Conservation (phyloP, 2,113 vertebrate species). For the Athene cunicularia region DNA sequence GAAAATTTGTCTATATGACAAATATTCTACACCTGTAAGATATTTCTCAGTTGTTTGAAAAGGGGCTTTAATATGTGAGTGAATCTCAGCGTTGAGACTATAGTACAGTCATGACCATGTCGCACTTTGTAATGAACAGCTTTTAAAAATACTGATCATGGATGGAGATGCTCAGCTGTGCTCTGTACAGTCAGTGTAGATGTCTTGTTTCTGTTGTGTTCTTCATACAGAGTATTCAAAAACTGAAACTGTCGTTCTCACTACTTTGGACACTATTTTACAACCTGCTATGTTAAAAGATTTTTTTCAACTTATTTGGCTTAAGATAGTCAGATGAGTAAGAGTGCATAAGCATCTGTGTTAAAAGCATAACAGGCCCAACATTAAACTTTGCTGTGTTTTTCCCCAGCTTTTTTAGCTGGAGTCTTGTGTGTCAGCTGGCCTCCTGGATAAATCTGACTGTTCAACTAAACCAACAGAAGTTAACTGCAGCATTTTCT, state of each 20-base stretch:
- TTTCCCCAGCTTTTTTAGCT: neutral
- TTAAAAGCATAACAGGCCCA: neutral
- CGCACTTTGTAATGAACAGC: neutral
- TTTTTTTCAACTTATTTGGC: neutral
- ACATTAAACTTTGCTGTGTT: neutral
- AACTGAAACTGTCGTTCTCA: neutral
- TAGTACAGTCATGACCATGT: neutral
- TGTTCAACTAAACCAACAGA: neutral
- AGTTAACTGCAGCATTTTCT: neutral
- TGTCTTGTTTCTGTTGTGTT: accelerated
- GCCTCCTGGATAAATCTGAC: neutral
- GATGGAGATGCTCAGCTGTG: neutral
- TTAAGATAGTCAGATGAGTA: neutral
- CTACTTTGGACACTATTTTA: neutral
- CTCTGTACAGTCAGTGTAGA: neutral
- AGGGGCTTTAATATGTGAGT: neutral
- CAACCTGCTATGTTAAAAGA: neutral
- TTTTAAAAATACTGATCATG: neutral
- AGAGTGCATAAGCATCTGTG: neutral
- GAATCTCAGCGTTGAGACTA: neutral
- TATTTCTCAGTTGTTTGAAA: neutral
- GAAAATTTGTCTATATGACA: neutral
- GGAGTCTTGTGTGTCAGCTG: neutral
- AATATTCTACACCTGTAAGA: neutral
- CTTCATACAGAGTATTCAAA: neutral